phyloP scores from a whole-genome alignment of 2,113 vertebrate species.

The Halichoerus grypus region DNA sequence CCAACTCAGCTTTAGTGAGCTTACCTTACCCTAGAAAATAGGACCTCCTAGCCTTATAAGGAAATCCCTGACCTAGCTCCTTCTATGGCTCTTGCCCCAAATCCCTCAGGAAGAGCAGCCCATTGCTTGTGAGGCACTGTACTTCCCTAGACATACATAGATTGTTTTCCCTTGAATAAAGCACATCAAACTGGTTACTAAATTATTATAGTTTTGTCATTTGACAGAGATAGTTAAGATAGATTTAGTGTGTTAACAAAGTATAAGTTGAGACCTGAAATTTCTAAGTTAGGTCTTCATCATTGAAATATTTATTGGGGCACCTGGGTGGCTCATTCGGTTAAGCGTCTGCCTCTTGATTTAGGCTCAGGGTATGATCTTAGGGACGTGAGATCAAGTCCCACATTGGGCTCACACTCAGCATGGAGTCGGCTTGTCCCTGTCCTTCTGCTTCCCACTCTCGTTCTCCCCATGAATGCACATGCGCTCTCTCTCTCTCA shows the following conservation, averaged over 20 bases:
- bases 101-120: background rate
- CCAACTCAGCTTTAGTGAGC: background rate
- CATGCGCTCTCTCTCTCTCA: too few relatives aligned
- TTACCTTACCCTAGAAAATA: background rate
- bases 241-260: background rate
- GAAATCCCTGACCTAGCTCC: background rate
- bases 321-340: background rate
- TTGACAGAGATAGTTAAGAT: background rate
- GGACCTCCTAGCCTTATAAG: background rate
- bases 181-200: background rate
- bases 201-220: background rate
- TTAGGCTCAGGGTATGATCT: background rate
- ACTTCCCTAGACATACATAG: background rate
- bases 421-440: too few relatives aligned
- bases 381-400: background rate
- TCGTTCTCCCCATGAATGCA: too few relatives aligned
- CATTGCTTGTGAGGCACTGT: background rate
- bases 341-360: background rate
- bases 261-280: background rate
- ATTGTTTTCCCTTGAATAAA: background rate
- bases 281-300: background rate
- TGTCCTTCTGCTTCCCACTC: too few relatives aligned
- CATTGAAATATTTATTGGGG: background rate
- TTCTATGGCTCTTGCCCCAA: background rate
- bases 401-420: background rate